Evolutionary conservation across 2,113 vertebrate genomes (phyloP), one percentile per base, ranked within the genome.

Genomic region (Cyanistes caeruleus): DNA sequence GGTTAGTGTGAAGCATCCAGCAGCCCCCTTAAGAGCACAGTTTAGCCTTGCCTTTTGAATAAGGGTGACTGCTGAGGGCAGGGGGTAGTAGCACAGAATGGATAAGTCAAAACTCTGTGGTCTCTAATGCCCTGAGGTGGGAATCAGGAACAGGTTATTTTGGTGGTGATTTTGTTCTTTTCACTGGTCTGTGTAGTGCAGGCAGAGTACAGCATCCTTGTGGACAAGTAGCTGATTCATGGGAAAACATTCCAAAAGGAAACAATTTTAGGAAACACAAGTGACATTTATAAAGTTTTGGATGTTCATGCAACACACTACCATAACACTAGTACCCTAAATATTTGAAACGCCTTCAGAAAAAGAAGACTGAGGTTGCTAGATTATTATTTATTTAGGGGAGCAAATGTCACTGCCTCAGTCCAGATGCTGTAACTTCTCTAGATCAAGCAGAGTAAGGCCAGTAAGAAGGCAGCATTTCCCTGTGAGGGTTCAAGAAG

Each of bases 291-390:
- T 35, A 44, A 68, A 11, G 2, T 58, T 89, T 56, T 24, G 19
- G 44, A 9, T 21, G 15, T 89, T 63, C 16, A 49, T 74, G 15
- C 0, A 0, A 28, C 43, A 49, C 16, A 7, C 14, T 51, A 46
- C 30, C 5, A 1, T 80, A 74, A 60, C 16, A 17, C 20, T 78
- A 81, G 37, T 27, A 75, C 48, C 31, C 27, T 87, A 52, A 82
- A 56, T 91, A 67, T 43, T 62, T 62, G 11, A 74, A 74, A n/a
- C 51, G 39, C 21, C 23, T 70, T 89, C 35, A 67, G 31, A 53
- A 75, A 55, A 86, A 53, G 33, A 74, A 55, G 44, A 33, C 60
- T 37, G 25, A 58, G n/a, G 22, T 55, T 37, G 10, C 15, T 73
- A 43, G 12, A 56, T 84, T 44, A 48, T 72, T 48, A 11, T 0